Base-by-base conservation (phyloP, 2,113 vertebrate species). In the Oncorhynchus keta region DNA sequence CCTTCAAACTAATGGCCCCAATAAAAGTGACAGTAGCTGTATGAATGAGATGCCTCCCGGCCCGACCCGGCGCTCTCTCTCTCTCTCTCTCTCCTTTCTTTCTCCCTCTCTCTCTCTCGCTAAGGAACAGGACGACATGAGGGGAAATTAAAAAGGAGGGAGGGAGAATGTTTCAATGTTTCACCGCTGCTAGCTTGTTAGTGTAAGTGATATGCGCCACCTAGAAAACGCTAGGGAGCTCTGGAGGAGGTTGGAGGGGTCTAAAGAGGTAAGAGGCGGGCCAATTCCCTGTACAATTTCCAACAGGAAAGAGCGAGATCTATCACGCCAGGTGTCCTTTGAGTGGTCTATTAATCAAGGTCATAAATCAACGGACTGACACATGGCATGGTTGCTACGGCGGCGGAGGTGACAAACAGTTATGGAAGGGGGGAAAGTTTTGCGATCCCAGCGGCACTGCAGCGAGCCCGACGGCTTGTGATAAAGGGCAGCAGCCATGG, bases 281-380 rank as follows among this genome's bases (percentile, higher is more conserved):
- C 4, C 22, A 14, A 45, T 45, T 14, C 22, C 22, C 9, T 14
- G 64, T 28, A 30, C 6, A 30, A 30, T 14, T 67, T 26, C 28
- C 28, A 14, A 30, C 65, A 26, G 28, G 65, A 24, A 67, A 30
- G 39, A 16, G 65, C 32, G 65, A 13, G 13, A 32, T 76, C 81
- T 79, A 89, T 90, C 85, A 86, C 88, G 81, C 51, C 51, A 55
- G 51, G 76, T 90, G 89, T 92, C 78, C 85, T 91, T 88, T 73
- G 87, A 73, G 82, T 78, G 79, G 77, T 80, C 92, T 91, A 94
- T 93, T 92, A 93, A 94, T 94, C 84, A 86, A 93, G 89, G 84
- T 79, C 83, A 92, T 95, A 92, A 94, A 94, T 95, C 91, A 86
- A 86, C 86, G 20, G 75, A 86, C 77, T 92, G 92, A 93, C 90